phyloP scores from a whole-genome alignment of 2,113 vertebrate species.

The Passer domesticus region DNA sequence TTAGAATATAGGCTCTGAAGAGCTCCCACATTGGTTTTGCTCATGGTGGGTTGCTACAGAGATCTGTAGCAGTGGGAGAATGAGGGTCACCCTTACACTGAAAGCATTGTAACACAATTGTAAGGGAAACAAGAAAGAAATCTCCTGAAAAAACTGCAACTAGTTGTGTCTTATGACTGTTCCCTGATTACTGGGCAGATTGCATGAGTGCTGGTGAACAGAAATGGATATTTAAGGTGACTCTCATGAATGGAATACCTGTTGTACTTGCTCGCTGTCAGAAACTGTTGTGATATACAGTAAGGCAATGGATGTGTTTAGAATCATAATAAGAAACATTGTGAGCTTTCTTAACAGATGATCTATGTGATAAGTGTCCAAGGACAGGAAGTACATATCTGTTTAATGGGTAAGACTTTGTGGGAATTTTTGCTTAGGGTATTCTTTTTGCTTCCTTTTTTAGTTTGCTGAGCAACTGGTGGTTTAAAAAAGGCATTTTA shows the following conservation, averaged over 20 bases:
- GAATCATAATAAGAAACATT: background rate
- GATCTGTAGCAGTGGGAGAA: background rate
- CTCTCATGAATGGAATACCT: background rate
- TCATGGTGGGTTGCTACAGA: background rate
- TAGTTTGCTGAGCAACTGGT: background rate
- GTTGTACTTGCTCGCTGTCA: fast-evolving
- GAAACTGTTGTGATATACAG: background rate
- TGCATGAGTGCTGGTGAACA: background rate
- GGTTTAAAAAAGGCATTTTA: background rate
- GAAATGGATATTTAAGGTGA: background rate
- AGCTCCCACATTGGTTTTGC: background rate
- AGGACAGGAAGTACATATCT: background rate
- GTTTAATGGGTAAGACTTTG: background rate
- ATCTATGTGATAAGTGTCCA: background rate
- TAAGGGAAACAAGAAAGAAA: background rate
- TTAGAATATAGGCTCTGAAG: background rate
- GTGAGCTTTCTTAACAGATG: background rate
- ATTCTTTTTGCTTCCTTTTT: background rate
- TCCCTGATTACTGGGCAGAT: background rate
- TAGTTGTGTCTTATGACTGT: background rate
- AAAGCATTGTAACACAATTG: background rate
- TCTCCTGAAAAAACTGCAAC: background rate
- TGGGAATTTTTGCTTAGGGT: background rate
- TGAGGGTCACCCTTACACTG: background rate
- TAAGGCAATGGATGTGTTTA: background rate